A percentile compares a stretch with the other conserved stretches of the same genome.
These are phyloP conservation scores for Zootermopsis nevadensis DNA, from an alignment of 2,888 invertebrate genomes.

Conservation along the genomic window DNA sequence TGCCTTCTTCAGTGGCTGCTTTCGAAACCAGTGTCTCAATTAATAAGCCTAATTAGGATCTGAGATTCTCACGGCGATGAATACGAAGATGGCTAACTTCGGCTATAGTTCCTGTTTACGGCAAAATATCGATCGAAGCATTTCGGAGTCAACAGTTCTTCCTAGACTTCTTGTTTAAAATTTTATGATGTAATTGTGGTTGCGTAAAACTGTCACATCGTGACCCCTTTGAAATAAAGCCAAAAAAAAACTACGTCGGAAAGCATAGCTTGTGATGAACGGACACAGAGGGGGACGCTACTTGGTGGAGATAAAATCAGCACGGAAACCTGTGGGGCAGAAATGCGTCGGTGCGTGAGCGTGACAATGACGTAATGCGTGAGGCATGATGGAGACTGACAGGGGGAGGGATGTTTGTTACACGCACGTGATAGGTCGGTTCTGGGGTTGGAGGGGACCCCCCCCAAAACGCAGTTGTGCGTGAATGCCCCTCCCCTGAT, in stretches of 20 bases:
- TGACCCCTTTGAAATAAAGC: no score
- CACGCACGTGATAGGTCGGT: neutral
- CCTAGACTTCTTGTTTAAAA: no score
- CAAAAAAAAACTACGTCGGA: neutral
- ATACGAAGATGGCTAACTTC: no score
- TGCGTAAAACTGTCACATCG: no score
- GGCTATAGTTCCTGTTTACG: no score
- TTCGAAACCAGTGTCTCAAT: no score
- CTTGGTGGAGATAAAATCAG: neutral
- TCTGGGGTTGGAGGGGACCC: neutral
- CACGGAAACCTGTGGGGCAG: neutral
- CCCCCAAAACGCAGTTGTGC: neutral
- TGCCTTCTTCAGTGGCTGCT: no score
- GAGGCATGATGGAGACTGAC: slow-evolving; percentile 5
- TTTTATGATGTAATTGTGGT: no score
- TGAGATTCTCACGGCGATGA: no score
- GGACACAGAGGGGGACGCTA: neutral
- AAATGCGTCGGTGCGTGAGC: neutral
- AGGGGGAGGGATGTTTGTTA: neutral
- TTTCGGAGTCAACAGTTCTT: no score
- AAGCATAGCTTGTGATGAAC: neutral
- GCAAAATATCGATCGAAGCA: no score
- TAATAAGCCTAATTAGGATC: no score
- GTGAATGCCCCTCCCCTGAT: neutral
- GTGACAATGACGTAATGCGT: slow-evolving; percentile 8